Evolutionary conservation across 2,113 vertebrate species (phyloP).

Genomic region (Pelusios castaneus): DNA sequence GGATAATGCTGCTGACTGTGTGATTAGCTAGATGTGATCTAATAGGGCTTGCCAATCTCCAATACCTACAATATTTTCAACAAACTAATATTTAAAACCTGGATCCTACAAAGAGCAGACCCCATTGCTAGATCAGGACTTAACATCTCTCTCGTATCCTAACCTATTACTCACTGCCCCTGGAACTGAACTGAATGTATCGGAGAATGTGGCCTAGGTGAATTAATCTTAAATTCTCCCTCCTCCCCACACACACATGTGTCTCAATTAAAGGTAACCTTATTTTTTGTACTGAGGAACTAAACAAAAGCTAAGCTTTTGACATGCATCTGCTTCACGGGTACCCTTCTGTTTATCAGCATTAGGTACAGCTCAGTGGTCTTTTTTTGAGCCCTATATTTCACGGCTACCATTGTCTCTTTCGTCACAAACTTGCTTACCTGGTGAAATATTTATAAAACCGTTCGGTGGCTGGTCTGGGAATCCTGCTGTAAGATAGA

Average conservation of each 20-base stretch:
- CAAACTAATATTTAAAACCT: not conserved
- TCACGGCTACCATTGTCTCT: not conserved
- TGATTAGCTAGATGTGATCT: not conserved
- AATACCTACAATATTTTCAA: not conserved
- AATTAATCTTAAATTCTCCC: not conserved
- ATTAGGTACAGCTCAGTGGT: not conserved
- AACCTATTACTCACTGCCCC: fast-evolving
- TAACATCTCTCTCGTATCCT: not conserved
- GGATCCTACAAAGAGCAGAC: not conserved
- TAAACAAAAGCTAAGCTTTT: not conserved
- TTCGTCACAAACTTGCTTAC: not conserved
- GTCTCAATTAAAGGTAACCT: not conserved
- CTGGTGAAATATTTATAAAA: not conserved
- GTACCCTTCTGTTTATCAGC: not conserved
- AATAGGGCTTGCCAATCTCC: not conserved
- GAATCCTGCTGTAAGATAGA: not conserved
- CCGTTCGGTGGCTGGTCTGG: not conserved
- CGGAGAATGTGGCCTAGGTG: not conserved
- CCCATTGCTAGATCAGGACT: not conserved
- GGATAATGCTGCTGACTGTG: not conserved
- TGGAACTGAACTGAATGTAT: not conserved
- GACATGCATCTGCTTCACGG: not conserved
- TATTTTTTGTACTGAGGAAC: not conserved
- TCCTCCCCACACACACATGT: too few relatives aligned
- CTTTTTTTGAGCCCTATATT: not conserved